phyloP scores from a whole-genome alignment of 1,140 invertebrate genomes.

The Notospermus geniculatus region DNA sequence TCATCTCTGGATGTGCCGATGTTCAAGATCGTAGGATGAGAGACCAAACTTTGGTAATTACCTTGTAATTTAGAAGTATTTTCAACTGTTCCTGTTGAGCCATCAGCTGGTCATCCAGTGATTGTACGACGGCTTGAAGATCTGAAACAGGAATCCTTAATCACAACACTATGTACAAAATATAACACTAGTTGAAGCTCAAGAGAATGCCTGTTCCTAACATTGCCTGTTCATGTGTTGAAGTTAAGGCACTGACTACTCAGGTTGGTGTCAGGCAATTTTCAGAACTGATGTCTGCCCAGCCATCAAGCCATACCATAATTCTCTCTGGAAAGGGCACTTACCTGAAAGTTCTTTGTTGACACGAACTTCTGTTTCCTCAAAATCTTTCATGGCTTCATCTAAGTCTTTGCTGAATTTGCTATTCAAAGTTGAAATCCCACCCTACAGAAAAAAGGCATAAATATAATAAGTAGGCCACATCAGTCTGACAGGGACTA shows the following conservation, averaged over 20 bases:
- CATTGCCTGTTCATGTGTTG: too few relatives aligned
- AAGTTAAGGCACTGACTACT: too few relatives aligned
- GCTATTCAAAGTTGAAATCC: constrained; percentile 38
- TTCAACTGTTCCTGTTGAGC: constrained; percentile 40
- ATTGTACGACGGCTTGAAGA: constrained; percentile 33
- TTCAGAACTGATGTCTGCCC: too few relatives aligned
- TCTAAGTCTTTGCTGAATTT: constrained; percentile 39
- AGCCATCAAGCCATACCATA: too few relatives aligned
- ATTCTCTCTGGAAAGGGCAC: too few relatives aligned
- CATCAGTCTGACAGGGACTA: too few relatives aligned
- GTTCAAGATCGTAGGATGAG: background rate
- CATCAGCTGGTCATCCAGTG: constrained; percentile 33
- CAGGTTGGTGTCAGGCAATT: too few relatives aligned
- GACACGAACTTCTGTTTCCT: constrained; percentile 26
- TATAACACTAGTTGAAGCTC: too few relatives aligned
- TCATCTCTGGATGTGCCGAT: background rate
- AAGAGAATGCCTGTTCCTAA: too few relatives aligned
- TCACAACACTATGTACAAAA: background rate
- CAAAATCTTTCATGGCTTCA: constrained; percentile 29
- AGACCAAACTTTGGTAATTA: constrained; percentile 9
- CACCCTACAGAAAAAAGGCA: constrained; percentile 36
- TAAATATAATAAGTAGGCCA: background rate
- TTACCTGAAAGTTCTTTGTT: constrained; percentile 32
- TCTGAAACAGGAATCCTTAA: constrained; percentile 24
- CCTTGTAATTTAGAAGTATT: constrained; percentile 45